These are phyloP conservation scores for Halyomorpha halys DNA, from an alignment of 1,140 invertebrate species.

Conservation along the genomic window DNA sequence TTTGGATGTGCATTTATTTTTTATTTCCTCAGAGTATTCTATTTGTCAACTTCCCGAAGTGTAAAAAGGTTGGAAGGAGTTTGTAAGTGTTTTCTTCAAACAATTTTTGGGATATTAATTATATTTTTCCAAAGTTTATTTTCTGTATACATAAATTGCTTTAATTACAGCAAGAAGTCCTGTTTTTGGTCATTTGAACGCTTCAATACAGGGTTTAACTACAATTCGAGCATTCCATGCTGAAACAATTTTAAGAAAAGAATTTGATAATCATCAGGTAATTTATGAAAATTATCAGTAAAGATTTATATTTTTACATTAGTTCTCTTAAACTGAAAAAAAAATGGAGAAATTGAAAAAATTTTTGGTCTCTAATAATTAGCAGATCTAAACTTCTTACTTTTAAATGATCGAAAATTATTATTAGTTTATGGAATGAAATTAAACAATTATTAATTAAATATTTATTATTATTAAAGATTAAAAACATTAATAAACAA, in stretches of 20 bases:
- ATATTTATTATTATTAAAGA: too few species aligned
- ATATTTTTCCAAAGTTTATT: not conserved
- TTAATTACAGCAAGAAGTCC: slow-evolving; percentile 56
- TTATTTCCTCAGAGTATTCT: slow-evolving; percentile 45
- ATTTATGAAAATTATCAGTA: not conserved
- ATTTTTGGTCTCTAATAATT: too few species aligned
- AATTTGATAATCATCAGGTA: slow-evolving; percentile 70
- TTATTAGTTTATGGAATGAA: too few species aligned
- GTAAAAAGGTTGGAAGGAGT: slow-evolving; percentile 59
- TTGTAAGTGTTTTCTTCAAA: slow-evolving; percentile 39
- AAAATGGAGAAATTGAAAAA: too few species aligned
- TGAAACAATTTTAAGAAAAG: slow-evolving; percentile 63
- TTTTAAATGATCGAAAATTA: too few species aligned
- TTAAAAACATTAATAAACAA: too few species aligned
- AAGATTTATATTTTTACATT: too few species aligned
- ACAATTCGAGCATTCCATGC: slow-evolving; percentile 79
- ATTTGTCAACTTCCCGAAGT: slow-evolving; percentile 54
- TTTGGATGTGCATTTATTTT: slow-evolving; percentile 48
- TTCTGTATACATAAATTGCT: not conserved
- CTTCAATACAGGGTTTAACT: slow-evolving; percentile 75
- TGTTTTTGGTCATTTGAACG: slow-evolving; percentile 77
- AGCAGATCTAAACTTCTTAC: too few species aligned
- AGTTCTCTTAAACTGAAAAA: too few species aligned
- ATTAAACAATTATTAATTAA: too few species aligned
- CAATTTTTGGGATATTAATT: not conserved